Evolutionary conservation across 2,888 invertebrate species (phyloP), one percentile per base, ranked within the genome.

Genomic region (Synanthedon formicaeformis): DNA sequence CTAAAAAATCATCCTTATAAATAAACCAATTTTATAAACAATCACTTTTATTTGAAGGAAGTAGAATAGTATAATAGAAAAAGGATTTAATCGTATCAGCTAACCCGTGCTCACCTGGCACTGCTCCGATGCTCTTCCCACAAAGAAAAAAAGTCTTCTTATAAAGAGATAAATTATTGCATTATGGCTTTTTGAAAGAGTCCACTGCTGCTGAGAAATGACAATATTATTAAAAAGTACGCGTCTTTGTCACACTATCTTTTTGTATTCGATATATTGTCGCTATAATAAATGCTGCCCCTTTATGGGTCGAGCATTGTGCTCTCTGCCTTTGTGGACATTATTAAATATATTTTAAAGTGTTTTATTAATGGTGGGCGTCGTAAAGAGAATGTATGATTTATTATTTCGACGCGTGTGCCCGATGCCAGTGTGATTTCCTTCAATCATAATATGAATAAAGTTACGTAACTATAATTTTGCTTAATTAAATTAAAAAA

Each of bases 191-290:
- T 87, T 87, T 87, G 87, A 87, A 86, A 86, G 87, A 87, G 86
- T 86, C 85, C 87, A 87, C 77, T 86, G 80, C 85, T 85, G 87
- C 80, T 87, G 85, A 87, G 87, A 87, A 87, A 87, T 87, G 87
- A 87, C 86, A 85, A 85, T 87, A 87, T 87, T 87, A 87, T 87
- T 87, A 87, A 87, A 87, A 87, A 87, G 82, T 85, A 82, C 78
- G 78, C 82, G 65, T 85, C 85, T 84, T 86, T 86, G 86, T 87
- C 85, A 86, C 87, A 77, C 80, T 85, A 87, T 87, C 87, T 87
- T 87, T 86, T 87, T 87, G 87, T 87, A 71, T 87, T 83, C 83
- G 69, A 85, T 86, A 86, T 86, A 87, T 87, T 87, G 87, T 87
- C 87, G 73, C 85, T 68, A 81, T 86, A 86, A 87, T 86, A 87